phyloP scores from a whole-genome alignment of 2,888 invertebrate genomes.

The Halictus ligatus region DNA sequence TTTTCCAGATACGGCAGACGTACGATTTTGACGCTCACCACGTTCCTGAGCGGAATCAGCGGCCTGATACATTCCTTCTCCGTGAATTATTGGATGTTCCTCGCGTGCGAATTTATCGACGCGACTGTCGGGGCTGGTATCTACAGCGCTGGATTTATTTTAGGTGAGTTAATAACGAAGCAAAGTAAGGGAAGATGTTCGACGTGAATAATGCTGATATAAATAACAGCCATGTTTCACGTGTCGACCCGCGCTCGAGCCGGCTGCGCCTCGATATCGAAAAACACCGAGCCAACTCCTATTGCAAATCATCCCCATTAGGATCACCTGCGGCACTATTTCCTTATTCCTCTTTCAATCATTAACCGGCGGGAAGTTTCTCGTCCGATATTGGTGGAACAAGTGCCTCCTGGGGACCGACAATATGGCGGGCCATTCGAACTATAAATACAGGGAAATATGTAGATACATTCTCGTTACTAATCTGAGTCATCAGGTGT shows the following conservation, averaged over 20 bases:
- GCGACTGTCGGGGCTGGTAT: conserved; percentile 89
- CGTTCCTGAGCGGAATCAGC: conserved; percentile 87
- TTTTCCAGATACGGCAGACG: conserved; percentile 87
- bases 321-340: conserved; percentile 12
- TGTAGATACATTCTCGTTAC: background rate
- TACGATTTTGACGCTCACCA: conserved; percentile 86
- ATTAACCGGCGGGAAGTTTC: background rate
- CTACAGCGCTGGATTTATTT: conserved; percentile 90
- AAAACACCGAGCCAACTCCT: conserved; percentile 17
- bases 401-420: background rate
- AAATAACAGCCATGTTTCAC: conserved; percentile 54
- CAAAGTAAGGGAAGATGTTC: conserved; percentile 54
- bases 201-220: conserved; percentile 48
- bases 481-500: background rate
- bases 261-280: conserved; percentile 34
- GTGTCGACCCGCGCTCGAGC: background rate
- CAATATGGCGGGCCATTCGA: background rate
- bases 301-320: background rate
- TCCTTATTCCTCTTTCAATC: conserved; percentile 11
- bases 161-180: conserved; percentile 85
- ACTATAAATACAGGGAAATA: background rate
- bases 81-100: conserved; percentile 89
- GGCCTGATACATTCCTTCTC: conserved; percentile 90
- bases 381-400: background rate
- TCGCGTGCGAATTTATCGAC: conserved; percentile 90